phyloP scores from a whole-genome alignment of 2,888 invertebrate genomes.

The Rotaria magnacalcarata region DNA sequence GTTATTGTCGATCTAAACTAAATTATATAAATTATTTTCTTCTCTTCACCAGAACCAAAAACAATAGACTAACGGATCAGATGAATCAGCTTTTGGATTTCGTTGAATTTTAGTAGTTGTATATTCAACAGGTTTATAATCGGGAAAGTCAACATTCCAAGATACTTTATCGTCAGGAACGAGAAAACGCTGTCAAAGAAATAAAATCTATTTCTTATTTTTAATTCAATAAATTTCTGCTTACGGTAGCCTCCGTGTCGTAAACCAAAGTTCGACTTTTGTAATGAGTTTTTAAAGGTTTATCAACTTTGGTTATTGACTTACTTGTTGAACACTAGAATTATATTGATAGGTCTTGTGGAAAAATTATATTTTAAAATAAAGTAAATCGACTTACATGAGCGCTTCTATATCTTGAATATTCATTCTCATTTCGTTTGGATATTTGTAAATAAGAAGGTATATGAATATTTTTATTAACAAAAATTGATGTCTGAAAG shows the following conservation, averaged over 20 bases:
- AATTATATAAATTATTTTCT: not conserved
- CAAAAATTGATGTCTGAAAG: not conserved
- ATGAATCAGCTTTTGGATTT: conserved; percentile 43
- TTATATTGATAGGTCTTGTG: not conserved
- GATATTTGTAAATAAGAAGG: not conserved
- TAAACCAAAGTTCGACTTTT: not conserved
- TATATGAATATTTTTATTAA: not conserved
- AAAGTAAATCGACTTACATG: not conserved
- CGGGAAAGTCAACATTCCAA: conserved; percentile 39
- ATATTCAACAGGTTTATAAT: conserved; percentile 42
- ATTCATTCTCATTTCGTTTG: not conserved
- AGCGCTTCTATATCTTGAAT: not conserved
- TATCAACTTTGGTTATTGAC: not conserved
- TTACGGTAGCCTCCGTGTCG: not conserved
- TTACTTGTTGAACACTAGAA: not conserved
- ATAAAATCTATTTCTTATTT: not conserved
- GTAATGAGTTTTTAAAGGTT: not conserved
- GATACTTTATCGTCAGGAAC: conserved; percentile 43
- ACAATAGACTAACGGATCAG: conserved; percentile 19
- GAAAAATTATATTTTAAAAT: not conserved
- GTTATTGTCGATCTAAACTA: conserved; percentile 21
- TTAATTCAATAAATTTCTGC: not conserved
- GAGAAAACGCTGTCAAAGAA: conserved; percentile 15
- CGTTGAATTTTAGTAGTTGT: conserved; percentile 36
- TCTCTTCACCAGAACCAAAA: no score